Evolutionary conservation across 2,113 vertebrate genomes (phyloP), one percentile per base, ranked within the genome.

Genomic region (Megaleporinus macrocephalus): DNA sequence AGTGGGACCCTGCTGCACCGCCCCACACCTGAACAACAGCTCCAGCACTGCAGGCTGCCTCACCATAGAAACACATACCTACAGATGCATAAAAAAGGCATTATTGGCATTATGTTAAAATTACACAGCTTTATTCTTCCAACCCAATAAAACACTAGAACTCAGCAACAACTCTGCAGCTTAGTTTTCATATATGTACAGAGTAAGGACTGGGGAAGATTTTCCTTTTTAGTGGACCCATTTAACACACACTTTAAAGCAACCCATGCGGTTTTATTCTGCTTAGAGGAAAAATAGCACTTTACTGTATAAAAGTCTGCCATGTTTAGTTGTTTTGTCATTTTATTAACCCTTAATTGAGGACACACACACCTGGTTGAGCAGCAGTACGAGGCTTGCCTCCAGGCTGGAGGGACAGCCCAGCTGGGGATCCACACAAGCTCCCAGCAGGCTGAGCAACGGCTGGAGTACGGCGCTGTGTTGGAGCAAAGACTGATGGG

Each of bases 371-470:
- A 87, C 93, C 90, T 96, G 96, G 90, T 96, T 98, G 85, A 99
- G 97, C 85, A 99, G 95, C 82, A 98, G 94, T 36, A 99, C 96
- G 77, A 99, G 92, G 90, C 94, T 95, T 89, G 93, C 95, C 89
- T 98, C 96, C 63, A 98, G 89, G 10, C 86, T 86, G 0, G 87
- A 70, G 0, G 96, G 86, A 86, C 94, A 90, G 72, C 93, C 92
- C 0, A 92, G 83, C 1, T 94, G 96, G 33, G 93, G 88, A 16
- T 96, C 92, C 0, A 91, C 91, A 1, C 97, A 99, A 3, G 93
- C 94, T 65, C 95, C 92, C 88, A 99, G 93, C 79, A 99, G 92
- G 65, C 90, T 91, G 80, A 98, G 93, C 78, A 99, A 91, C 0
- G 98, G 97, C 27, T 94, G 90, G n/a, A 97, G 96, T 83, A 99